These are phyloP conservation scores for Cacoxenus indagator DNA, from an alignment of 2,888 invertebrate genomes.

Conservation along the genomic window DNA sequence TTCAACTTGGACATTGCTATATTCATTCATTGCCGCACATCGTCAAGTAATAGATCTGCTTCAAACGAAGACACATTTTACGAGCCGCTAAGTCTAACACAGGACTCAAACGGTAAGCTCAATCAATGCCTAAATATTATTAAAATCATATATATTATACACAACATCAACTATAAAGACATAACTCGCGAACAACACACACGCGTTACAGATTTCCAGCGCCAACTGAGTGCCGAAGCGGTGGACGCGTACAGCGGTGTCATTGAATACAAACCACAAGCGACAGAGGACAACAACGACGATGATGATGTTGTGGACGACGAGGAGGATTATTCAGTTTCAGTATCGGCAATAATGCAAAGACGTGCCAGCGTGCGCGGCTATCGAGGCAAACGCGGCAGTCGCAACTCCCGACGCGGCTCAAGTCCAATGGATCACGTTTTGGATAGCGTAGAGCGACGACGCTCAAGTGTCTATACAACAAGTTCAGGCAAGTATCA, in stretches of 20 bases:
- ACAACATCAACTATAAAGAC: no score
- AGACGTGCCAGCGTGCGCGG: slow-evolving; percentile 82
- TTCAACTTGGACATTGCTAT: no score
- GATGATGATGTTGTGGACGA: slow-evolving; percentile 70
- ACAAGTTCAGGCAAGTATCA: slow-evolving; percentile 88
- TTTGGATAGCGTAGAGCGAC: slow-evolving; percentile 70
- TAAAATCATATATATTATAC: no score
- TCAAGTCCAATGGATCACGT: slow-evolving; percentile 73
- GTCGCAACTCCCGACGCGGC: slow-evolving; percentile 75
- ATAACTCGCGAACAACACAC: no score
- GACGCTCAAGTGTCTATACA: slow-evolving; percentile 83
- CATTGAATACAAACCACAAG: slow-evolving; percentile 32
- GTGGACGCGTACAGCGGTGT: slow-evolving; percentile 7
- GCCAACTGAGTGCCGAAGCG: slow-evolving; percentile 33
- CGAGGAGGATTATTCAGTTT: slow-evolving; percentile 89
- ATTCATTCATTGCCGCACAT: no score
- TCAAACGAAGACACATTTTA: slow-evolving; percentile 53
- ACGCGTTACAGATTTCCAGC: slow-evolving; percentile 28
- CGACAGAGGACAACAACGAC: slow-evolving; percentile 29
- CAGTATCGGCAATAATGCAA: slow-evolving; percentile 87
- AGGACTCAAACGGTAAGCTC: neutral
- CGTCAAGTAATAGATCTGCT: slow-evolving; percentile 44
- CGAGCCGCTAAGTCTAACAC: slow-evolving; percentile 37
- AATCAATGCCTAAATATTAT: no score
- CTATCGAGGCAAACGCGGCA: slow-evolving; percentile 76